Evolutionary conservation across 2,113 vertebrate genomes (phyloP), one percentile per base, ranked within the genome.

Genomic region (Dascyllus trimaculatus): DNA sequence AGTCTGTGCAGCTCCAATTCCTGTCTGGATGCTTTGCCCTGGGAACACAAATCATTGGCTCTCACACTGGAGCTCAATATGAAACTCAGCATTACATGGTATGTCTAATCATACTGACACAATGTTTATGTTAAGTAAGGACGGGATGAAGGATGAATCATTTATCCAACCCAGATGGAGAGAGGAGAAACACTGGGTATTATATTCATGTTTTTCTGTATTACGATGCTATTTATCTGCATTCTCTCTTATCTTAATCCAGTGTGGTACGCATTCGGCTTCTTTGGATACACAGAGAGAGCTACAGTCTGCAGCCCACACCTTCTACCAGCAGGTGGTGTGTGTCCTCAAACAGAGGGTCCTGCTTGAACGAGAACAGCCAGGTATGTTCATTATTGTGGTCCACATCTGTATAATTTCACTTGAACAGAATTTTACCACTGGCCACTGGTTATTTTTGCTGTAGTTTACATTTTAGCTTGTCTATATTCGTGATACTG

Each of bases 1-100:
- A 94, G 86, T 95, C 95, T 0, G 95, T 94, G 78, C 95, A 95
- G 88, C 92, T 96, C 25, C 95, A 96, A 79, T 96, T 96, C 60
- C 91, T 96, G 11, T 95, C 93, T 7, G 95, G 95, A 46, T 95
- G 95, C 84, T 95, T 95, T 43, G 89, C 90, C 24, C 88, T 96
- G 63, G 94, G 93, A 70, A 92, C 93, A 18, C 91, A 94, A 43
- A 91, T 90, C 29, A 87, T 93, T 17, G 80, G 83, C 45, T 88
- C 89, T 60, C 76, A 75, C 54, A 70, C 85, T 14, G 90, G 81
- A n/a, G 67, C 79, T 75, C 81, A 86, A 77, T 94, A 94, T 46
- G 92, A 94, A 54, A 86, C 87, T 62, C 88, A 95, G 71, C 95
- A 96, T 89, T 96, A 95, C 85, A 93, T 89, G 63, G 95, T 95